phyloP scores from a whole-genome alignment of 30 jellyfish, hydroid and myxozoan genomes.

The Aurelia sp. region DNA sequence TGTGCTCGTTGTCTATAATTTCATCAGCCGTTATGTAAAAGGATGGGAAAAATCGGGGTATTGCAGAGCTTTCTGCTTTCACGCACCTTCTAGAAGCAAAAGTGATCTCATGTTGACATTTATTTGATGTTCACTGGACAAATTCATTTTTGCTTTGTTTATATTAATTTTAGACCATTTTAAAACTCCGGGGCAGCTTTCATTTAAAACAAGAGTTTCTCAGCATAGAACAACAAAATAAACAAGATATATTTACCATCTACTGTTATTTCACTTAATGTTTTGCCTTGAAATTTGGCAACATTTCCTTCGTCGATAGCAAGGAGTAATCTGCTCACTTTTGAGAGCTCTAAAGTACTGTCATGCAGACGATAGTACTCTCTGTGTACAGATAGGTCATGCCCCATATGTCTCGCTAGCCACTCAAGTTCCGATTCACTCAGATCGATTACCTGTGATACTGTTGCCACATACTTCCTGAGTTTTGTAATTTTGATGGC shows the following conservation, averaged over 20 bases:
- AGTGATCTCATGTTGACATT: no score
- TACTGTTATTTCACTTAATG: constrained; percentile 32
- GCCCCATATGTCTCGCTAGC: constrained; percentile 77
- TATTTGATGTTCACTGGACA: no score
- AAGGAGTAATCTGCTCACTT: constrained; percentile 60
- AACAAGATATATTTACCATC: constrained; percentile 30
- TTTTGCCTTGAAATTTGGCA: constrained; percentile 47
- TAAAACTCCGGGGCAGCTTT: not conserved
- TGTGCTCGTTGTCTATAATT: no score
- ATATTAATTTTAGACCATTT: not conserved
- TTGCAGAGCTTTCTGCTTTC: no score
- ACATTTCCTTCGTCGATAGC: constrained; percentile 76
- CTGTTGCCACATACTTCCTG: constrained; percentile 65
- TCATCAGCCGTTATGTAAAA: no score
- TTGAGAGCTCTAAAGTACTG: constrained; percentile 67
- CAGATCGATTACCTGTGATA: constrained; percentile 68
- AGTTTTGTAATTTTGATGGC: constrained; percentile 46
- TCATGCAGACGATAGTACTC: constrained; percentile 69
- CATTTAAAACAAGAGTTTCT: not conserved
- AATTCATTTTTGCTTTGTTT: no score
- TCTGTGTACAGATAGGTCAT: constrained; percentile 70
- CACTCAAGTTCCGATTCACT: constrained; percentile 53
- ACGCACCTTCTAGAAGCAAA: no score
- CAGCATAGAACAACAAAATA: not conserved
- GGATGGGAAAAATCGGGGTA: no score